Evolutionary conservation across 2,797 vertebrate genomes (phyloP), one percentile per base, ranked within the genome.

Genomic region (Pelobates cultripes): DNA sequence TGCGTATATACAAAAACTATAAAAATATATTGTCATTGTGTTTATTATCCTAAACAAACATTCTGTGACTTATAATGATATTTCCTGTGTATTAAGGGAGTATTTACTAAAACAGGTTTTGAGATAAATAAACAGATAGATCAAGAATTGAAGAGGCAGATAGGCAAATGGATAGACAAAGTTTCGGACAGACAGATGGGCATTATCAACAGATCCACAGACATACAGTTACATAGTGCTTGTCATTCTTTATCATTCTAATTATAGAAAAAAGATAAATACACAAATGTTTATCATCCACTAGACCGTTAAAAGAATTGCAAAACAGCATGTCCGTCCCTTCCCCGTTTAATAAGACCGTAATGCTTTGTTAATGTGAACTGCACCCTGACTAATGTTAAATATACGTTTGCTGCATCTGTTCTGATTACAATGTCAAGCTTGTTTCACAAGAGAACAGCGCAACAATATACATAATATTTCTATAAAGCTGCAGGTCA

Each of bases 321-420:
- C 55, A 57, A 57, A 57, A 57, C 14, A 12, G 55, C 55, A 57
- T 14, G 9, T 4, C 55, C 8, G 55, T 15, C 13, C 3, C 14
- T 57, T 57, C 55, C 55, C 55, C 9, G 9, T 57, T 57, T 57
- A 57, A 12, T 12, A 12, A 57, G 55, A 12, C 7, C 13, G 9
- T 57, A 57, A 57, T 57, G 55, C 55, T 57, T 57, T 57, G 55
- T 57, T 57, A 57, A 57, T 57, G 55, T 57, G 55, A 57, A 57
- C 55, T 57, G 13, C 55, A 57, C 55, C 55, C 14, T 57, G 55
- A 57, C 55, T 57, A 57, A 57, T 57, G 55, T 57, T 57, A 57
- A 57, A 15, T 57, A 57, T 57, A 15, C 14, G 55, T 57, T 57
- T 15, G 55, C 55, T 15, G 14, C 55, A 57, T 57, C 55, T 57